phyloP scores from a whole-genome alignment of 2,113 vertebrate species.

The Myrmophylax atrothorax region DNA sequence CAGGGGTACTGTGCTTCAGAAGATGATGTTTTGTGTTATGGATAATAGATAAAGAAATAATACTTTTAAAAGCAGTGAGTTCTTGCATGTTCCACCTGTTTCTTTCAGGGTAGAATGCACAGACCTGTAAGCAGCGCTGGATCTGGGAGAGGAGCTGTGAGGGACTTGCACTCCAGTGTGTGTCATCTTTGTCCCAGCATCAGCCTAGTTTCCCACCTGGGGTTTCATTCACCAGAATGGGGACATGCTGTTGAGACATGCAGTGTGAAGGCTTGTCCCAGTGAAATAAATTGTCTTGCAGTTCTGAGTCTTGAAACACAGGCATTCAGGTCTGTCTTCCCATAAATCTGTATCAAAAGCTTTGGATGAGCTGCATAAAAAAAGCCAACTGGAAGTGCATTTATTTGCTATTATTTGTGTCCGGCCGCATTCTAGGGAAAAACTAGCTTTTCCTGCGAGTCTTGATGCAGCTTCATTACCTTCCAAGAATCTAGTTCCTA shows the following conservation, averaged over 20 bases:
- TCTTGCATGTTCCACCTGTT: not conserved
- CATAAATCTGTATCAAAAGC: not conserved
- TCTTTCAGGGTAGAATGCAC: fast-evolving
- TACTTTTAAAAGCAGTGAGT: not conserved
- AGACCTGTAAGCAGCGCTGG: not conserved
- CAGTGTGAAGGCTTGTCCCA: not conserved
- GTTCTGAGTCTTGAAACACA: not conserved
- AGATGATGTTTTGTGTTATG: not conserved
- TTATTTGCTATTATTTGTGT: not conserved
- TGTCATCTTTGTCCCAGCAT: not conserved
- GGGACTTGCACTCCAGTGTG: not conserved
- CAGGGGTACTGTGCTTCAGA: not conserved
- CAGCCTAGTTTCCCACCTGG: not conserved
- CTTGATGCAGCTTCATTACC: not conserved
- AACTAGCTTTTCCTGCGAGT: not conserved
- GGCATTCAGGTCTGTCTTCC: not conserved
- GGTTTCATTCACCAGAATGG: not conserved
- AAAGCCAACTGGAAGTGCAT: not conserved
- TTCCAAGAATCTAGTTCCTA: not conserved
- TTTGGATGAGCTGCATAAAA: not conserved
- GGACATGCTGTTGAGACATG: too few species aligned
- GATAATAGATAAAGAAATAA: not conserved
- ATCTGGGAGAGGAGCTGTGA: not conserved
- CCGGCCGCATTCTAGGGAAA: not conserved
- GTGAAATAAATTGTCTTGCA: not conserved